Evolutionary conservation across 2,113 vertebrate species (phyloP), one percentile per base, ranked within the genome.

Genomic region (Muscicapa adusta): DNA sequence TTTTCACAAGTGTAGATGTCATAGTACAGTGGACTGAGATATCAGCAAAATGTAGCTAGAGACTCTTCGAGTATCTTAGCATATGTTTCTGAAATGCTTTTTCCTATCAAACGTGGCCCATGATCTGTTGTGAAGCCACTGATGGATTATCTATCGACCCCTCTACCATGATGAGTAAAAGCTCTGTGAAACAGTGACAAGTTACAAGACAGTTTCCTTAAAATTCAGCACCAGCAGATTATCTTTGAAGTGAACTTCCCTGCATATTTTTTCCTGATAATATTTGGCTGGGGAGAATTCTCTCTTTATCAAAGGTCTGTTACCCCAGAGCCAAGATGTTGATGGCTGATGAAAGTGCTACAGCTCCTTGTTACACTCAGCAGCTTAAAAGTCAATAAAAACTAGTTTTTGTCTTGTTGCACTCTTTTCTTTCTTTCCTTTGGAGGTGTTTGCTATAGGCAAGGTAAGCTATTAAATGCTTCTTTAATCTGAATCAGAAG

Each of bases 401-500:
- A 60, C 47, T 62, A 71, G 23, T 65, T 91, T 89, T 91, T 91
- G 66, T 86, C 77, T 68, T 88, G 45, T 81, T 88, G 45, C 10
- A 51, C 13, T 96, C 51, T 76, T 85, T 81, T 75, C 68, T 74
- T 10, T 12, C 42, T 93, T 94, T 86, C 50, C 75, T 88, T 79
- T 2, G 8, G 75, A 94, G 75, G 38, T 82, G 67, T 95, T 89
- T 90, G 73, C 45, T 85, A 34, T 65, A 65, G 76, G 50, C 53
- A 85, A 50, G 18, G 65, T 75, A 91, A 87, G 36, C 12, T 96
- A 45, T 58, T 93, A 95, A 96, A 33, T 66, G n/a, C 20, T 94
- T 53, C 83, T 94, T 94, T 92, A 91, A 91, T 91, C 61, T 92
- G 75, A 93, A 96, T 93, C 78, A 71, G 79, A 91, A 94, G 56